phyloP scores from a whole-genome alignment of 2,113 vertebrate species.

The Romanogobio albipinnatus region DNA sequence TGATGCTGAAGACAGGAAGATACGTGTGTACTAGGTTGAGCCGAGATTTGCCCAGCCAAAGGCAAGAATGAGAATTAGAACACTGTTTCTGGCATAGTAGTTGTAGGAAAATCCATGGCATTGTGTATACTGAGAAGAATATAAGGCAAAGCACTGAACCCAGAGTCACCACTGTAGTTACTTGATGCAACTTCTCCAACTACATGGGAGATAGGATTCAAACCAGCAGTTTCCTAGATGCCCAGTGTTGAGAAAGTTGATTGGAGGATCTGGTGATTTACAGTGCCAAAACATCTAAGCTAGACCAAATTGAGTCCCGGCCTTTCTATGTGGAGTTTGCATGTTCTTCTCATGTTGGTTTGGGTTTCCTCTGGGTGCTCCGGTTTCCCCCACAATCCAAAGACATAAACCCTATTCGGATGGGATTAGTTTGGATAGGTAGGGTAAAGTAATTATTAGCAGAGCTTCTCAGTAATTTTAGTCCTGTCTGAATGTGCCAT shows the following conservation, averaged over 20 bases:
- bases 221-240: background rate
- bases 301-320: background rate
- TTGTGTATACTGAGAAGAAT: background rate
- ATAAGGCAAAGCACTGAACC: background rate
- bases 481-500: too few species aligned
- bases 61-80: background rate
- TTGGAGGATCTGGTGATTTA: background rate
- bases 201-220: background rate
- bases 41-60: background rate
- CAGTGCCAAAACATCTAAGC: background rate
- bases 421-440: too few species aligned
- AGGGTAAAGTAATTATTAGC: too few species aligned
- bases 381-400: background rate
- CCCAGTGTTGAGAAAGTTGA: background rate
- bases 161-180: background rate
- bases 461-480: too few species aligned
- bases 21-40: background rate
- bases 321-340: background rate
- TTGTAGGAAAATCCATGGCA: background rate
- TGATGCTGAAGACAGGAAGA: background rate
- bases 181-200: background rate
- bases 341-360: background rate
- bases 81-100: background rate
- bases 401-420: background rate
- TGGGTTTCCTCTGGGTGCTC: background rate